Evolutionary conservation across 2,113 vertebrate species (phyloP).

Genomic region (Donacobius atricapilla): DNA sequence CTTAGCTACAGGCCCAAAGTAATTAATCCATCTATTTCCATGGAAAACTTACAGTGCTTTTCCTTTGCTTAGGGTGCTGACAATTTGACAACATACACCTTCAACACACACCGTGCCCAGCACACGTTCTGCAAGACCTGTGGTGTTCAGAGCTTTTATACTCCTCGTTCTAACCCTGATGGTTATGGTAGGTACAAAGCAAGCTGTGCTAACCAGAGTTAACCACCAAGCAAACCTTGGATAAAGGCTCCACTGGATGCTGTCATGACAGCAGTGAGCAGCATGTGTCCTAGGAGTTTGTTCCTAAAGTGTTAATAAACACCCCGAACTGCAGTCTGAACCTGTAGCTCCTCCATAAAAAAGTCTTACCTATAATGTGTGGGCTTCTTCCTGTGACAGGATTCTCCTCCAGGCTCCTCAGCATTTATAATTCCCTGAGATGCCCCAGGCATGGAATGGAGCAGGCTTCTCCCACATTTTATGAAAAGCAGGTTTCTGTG

Average conservation of each 20-base stretch:
- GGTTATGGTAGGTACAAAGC: conserved; percentile 82
- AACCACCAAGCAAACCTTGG: not conserved
- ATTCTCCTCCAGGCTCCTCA: not conserved
- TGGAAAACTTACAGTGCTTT: not conserved
- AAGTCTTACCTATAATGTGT: not conserved
- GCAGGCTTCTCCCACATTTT: not conserved
- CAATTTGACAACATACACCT: conserved; percentile 89
- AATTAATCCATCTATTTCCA: not conserved
- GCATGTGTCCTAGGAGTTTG: not conserved
- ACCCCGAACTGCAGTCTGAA: not conserved
- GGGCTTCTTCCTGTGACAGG: not conserved
- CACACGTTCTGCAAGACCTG: conserved; percentile 97
- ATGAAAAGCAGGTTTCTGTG: not conserved
- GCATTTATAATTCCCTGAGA: not conserved
- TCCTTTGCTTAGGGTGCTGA: conserved; percentile 79
- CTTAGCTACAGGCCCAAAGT: not conserved
- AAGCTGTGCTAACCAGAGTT: not conserved
- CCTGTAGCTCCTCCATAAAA: not conserved
- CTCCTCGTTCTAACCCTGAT: conserved; percentile 90
- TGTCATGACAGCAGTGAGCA: not conserved
- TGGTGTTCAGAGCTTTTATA: conserved; percentile 96
- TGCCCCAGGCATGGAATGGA: not conserved
- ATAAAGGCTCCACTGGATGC: not conserved
- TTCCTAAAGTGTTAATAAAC: not conserved
- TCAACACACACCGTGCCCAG: conserved; percentile 88